These are phyloP conservation scores for Philopotamus ludificatus DNA, from an alignment of 1,140 invertebrate genomes.

Conservation along the genomic window DNA sequence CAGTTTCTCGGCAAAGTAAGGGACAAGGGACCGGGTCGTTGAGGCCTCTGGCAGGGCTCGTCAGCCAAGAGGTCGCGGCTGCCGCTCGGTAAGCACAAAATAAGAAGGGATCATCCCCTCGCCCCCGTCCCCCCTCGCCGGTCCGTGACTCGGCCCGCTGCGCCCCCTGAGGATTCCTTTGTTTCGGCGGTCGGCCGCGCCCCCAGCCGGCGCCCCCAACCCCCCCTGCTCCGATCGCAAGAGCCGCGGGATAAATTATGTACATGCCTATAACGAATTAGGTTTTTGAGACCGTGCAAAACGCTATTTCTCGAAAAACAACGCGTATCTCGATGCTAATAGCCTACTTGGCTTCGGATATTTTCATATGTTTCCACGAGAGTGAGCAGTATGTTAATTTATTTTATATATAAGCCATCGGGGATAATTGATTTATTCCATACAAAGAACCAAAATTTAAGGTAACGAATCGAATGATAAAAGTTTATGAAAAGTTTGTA, in stretches of 20 bases:
- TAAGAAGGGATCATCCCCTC: constrained; percentile 15
- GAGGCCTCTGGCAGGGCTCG: neutral
- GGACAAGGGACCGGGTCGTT: neutral
- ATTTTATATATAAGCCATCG: too few species aligned
- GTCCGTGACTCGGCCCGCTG: neutral
- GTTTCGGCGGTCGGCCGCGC: constrained; percentile 19
- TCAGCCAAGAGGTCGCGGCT: constrained; percentile 20
- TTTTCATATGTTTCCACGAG: too few species aligned
- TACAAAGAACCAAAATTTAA: too few species aligned
- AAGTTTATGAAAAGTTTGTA: too few species aligned
- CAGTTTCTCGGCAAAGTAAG: too few species aligned
- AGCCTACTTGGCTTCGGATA: too few species aligned
- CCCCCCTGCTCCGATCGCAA: neutral
- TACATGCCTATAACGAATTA: constrained; percentile 26
- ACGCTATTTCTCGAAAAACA: neutral
- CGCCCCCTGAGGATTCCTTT: constrained; percentile 17
- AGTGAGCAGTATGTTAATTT: too few species aligned
- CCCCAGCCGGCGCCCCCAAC: neutral
- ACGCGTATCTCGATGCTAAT: too few species aligned
- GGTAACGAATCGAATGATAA: too few species aligned
- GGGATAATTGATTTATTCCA: too few species aligned
- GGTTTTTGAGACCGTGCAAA: neutral
- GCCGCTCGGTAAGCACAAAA: constrained; percentile 18
- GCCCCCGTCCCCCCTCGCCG: neutral
- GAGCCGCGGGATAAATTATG: constrained; percentile 28